A percentile compares a stretch with the other conserved stretches of the same genome.
Evolutionary conservation across 2,888 invertebrate species (phyloP).

Genomic region (Mayetiola destructor): DNA sequence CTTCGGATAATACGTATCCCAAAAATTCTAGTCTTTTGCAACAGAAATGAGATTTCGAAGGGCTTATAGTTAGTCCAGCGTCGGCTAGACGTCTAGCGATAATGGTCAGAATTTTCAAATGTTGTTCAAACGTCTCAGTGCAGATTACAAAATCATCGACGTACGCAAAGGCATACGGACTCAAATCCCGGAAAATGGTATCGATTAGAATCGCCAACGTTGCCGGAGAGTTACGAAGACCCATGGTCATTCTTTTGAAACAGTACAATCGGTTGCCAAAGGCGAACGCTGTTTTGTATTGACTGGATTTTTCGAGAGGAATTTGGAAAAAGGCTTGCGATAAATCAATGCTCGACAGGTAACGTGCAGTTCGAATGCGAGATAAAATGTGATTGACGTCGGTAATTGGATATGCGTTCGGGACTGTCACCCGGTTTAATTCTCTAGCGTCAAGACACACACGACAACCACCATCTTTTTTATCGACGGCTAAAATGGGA

Average conservation of each 20-base stretch:
- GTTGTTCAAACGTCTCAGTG: constrained; percentile 19
- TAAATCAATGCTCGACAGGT: not conserved
- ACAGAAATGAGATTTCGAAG: constrained; percentile 20
- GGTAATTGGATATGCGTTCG: not conserved
- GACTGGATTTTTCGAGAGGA: not conserved
- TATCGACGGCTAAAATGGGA: not conserved
- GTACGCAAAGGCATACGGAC: constrained; percentile 15
- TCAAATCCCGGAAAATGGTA: not conserved
- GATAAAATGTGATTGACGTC: not conserved
- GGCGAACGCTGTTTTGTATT: not conserved
- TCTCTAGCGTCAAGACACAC: not conserved
- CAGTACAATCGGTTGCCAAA: not conserved
- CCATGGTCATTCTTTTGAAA: not conserved
- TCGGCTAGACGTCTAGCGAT: constrained; percentile 17
- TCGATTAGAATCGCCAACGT: not conserved
- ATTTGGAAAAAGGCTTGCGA: not conserved
- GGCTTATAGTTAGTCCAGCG: constrained; percentile 22
- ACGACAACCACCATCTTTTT: not conserved
- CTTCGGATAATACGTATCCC: constrained; percentile 22
- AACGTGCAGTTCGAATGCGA: not conserved
- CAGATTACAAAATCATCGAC: constrained; percentile 20
- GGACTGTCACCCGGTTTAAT: not conserved
- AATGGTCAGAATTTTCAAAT: constrained; percentile 15
- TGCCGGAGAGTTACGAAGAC: not conserved
- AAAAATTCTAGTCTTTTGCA: constrained; percentile 20